Base-by-base conservation (phyloP, 2,888 invertebrate genomes). In the Drosophila testacea region DNA sequence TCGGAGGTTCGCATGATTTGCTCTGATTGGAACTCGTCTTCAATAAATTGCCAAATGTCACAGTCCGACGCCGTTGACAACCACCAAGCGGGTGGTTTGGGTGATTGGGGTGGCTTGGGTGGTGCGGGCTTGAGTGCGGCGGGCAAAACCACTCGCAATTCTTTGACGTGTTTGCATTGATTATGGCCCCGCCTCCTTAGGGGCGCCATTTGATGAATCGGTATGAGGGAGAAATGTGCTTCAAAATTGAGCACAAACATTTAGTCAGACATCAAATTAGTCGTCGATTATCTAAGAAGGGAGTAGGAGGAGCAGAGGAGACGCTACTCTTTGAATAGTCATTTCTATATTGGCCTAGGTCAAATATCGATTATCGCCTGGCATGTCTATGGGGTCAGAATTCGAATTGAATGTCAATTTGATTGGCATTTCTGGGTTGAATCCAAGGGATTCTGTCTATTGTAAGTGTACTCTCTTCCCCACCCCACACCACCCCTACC, bases 1-100 rank as follows among this genome's bases (percentile, higher is more conserved):
- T 88, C 79, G 88, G 51, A 38, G 52, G 63, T 76, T 88, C 81
- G 88, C 83, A 86, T 81, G 89, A 87, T 83, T 85, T 83, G 88
- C 65, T 75, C 84, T 87, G 88, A 85, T 85, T 85, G 85, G 89
- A 84, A 85, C 74, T 71, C 88, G 80, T 79, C 88, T 79, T 74
- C 89, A 82, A 85, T 89, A 85, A 89, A 85, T 85, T 85, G 80
- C 80, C 80, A 89, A 85, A 89, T 89, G 85, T 85, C 85, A 89
- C 88, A 81, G 72, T 70, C 60, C 63, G 36, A 64, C 54, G 60
- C 64, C 52, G 75, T 71, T 85, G 79, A 73, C 77, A 82, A 77
- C 61, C 74, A 11, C 1, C 27, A 11, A 2, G 57, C 10, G 44
- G 36, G 36, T 11, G 13, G 48, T 4, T 47, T 30, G 30, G 16